Conservation (phyloP, 2,797 vertebrate species). For the Trematomus bernacchii region DNA sequence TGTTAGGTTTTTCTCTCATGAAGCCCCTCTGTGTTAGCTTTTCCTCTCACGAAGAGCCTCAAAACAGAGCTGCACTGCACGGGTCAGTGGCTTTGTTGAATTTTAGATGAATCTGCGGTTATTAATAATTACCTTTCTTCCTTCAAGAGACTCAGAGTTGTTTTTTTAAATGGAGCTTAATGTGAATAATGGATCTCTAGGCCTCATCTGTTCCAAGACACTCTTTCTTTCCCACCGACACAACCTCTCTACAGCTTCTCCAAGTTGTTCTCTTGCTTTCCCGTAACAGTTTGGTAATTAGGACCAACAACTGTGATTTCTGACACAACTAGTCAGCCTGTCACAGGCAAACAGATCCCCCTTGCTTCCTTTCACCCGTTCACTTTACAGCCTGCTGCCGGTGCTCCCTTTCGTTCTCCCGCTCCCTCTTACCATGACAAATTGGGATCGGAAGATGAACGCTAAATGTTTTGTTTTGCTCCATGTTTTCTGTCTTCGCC, state of each 20-base stretch:
- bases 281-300: conserved; percentile 68
- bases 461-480: conserved; percentile 52
- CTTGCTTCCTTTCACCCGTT: conserved; percentile 47
- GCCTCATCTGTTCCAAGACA: conserved; percentile 35
- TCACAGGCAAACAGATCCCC: conserved; percentile 56
- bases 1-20: conserved; percentile 9
- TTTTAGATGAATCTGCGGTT: conserved; percentile 45
- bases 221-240: conserved; percentile 7
- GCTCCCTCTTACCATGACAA: conserved; percentile 48
- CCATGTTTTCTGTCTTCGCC: conserved; percentile 10
- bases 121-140: conserved; percentile 51
- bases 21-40: not conserved
- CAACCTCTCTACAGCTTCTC: conserved; percentile 15
- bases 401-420: conserved; percentile 21
- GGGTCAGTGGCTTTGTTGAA: conserved; percentile 58
- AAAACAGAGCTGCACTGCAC: conserved; percentile 22
- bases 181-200: conserved; percentile 65
- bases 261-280: conserved; percentile 48
- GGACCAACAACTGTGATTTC: conserved; percentile 71
- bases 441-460: conserved; percentile 49
- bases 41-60: conserved; percentile 9
- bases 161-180: conserved; percentile 44
- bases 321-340: conserved; percentile 68
- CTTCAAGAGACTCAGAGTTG: conserved; percentile 43
- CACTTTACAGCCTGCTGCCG: conserved; percentile 48